Percentiles rank a stretch among this genome's conserved stretches.
These are phyloP conservation scores for Poeciliopsis retropinna DNA, from an alignment of 2,113 vertebrate genomes.

Conservation along the genomic window DNA sequence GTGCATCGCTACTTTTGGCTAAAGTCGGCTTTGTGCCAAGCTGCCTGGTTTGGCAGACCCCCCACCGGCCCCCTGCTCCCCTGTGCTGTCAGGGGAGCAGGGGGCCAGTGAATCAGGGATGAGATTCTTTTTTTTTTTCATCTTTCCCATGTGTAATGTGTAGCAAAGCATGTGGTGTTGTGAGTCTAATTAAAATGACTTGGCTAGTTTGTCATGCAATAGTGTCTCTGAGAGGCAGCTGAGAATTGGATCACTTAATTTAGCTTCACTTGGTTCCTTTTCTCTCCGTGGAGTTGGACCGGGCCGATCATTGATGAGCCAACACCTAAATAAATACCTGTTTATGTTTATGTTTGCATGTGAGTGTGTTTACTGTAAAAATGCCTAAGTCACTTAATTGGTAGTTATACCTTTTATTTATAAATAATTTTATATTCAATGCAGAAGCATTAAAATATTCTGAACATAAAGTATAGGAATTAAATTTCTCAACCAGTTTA, in stretches of 20 bases:
- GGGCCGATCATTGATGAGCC: slow-evolving; percentile 56
- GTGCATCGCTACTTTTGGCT: slow-evolving; percentile 38
- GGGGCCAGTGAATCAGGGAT: too few relatives aligned
- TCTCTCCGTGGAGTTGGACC: slow-evolving; percentile 57
- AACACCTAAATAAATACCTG: slow-evolving; percentile 32
- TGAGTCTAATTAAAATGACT: slow-evolving; percentile 74
- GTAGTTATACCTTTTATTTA: slow-evolving; percentile 46
- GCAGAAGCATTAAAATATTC: slow-evolving; percentile 43
- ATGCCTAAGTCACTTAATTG: slow-evolving; percentile 51
- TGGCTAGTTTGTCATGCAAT: slow-evolving; percentile 62
- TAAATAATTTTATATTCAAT: slow-evolving; percentile 54
- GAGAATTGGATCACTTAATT: slow-evolving; percentile 69
- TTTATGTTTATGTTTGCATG: slow-evolving; percentile 1
- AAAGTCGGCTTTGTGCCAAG: slow-evolving; percentile 53
- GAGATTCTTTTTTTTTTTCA: slow-evolving; percentile 51
- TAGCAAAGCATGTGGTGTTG: slow-evolving; percentile 59
- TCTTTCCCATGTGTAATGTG: slow-evolving; percentile 39
- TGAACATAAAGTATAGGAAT: slow-evolving; percentile 48
- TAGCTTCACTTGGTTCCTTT: slow-evolving; percentile 47
- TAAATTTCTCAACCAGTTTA: slow-evolving; percentile 38
- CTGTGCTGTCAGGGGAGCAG: slow-evolving; percentile 48
- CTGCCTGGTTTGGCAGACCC: slow-evolving; percentile 56
- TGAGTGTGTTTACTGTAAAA: slow-evolving; percentile 15
- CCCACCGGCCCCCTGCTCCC: slow-evolving; percentile 6
- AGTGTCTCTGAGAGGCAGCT: slow-evolving; percentile 56